Percentiles rank a stretch among this genome's conserved stretches.
These are phyloP conservation scores for Champsocephalus esox DNA, from an alignment of 2,797 vertebrate genomes.

Conservation along the genomic window DNA sequence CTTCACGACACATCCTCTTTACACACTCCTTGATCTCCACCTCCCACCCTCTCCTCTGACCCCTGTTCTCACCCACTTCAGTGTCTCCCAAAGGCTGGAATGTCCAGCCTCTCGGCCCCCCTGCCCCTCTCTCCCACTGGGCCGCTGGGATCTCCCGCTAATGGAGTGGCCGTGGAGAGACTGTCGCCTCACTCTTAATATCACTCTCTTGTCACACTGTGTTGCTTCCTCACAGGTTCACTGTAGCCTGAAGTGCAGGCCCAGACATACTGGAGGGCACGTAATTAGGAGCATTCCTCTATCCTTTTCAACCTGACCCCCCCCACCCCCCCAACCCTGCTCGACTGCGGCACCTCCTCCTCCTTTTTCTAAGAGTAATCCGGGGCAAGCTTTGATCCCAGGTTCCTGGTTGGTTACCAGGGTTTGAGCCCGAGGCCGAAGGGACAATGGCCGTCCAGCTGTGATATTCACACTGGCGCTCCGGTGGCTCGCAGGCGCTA, in stretches of 20 bases:
- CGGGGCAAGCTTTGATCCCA: conserved; percentile 84
- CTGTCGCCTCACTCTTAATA: conserved; percentile 78
- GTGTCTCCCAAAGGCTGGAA: conserved; percentile 71
- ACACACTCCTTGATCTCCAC: conserved; percentile 76
- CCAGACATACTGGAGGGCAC: conserved; percentile 74
- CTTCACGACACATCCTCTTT: conserved; percentile 77
- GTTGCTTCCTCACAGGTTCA: conserved; percentile 81
- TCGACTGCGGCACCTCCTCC: conserved; percentile 68
- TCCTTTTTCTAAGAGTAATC: conserved; percentile 81
- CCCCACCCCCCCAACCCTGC: conserved; percentile 20
- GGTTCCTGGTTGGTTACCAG: conserved; percentile 81
- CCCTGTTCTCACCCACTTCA: conserved; percentile 65
- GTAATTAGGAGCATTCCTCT: conserved; percentile 89
- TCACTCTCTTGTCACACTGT: conserved; percentile 83
- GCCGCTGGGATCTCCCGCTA: conserved; percentile 58
- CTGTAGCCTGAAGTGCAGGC: conserved; percentile 82
- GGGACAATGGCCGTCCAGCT: conserved; percentile 85
- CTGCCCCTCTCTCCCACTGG: conserved; percentile 52
- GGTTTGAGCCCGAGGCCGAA: conserved; percentile 67
- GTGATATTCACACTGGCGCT: conserved; percentile 81
- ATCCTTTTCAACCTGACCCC: conserved; percentile 82
- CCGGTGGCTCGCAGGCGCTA: conserved; percentile 66
- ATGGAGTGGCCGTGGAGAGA: conserved; percentile 69
- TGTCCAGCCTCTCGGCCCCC: conserved; percentile 59
- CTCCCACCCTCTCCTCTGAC: conserved; percentile 56